phyloP scores from a whole-genome alignment of 2,888 invertebrate species.

The Amaurobius ferox region DNA sequence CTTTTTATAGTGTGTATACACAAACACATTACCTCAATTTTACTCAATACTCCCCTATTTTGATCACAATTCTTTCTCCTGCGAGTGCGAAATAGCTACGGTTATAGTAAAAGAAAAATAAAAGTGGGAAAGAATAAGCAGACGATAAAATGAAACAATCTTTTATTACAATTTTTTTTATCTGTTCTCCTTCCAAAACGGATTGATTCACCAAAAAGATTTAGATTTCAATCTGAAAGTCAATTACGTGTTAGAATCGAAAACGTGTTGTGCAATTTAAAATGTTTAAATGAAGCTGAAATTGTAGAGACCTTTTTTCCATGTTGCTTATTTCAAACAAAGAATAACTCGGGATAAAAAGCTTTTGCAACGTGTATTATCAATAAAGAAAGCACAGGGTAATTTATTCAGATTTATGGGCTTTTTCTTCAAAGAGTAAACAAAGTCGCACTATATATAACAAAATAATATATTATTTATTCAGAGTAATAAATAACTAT shows the following conservation, averaged over 20 bases:
- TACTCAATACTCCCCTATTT: constrained; percentile 57
- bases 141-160: constrained; percentile 29
- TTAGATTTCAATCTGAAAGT: constrained; percentile 57
- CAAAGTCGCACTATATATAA: constrained; percentile 14
- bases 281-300: constrained; percentile 33
- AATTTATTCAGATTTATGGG: constrained; percentile 16
- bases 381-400: constrained; percentile 6
- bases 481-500: constrained; percentile 7
- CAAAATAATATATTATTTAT: constrained; percentile 16
- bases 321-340: not conserved
- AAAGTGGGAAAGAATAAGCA: constrained; percentile 2
- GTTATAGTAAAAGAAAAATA: constrained; percentile 24
- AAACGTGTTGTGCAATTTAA: constrained; percentile 52
- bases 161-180: not conserved
- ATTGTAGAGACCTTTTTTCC: not conserved
- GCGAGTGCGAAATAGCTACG: constrained; percentile 7
- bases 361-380: constrained; percentile 9
- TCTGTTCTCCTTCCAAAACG: not conserved
- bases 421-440: not conserved
- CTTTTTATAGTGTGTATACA: not conserved
- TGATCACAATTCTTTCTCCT: constrained; percentile 35
- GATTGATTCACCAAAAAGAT: constrained; percentile 38
- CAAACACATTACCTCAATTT: constrained; percentile 64
- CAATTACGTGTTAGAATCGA: constrained; percentile 58
- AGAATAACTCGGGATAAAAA: constrained; percentile 13